Conservation (phyloP, 53 echinoderm and acorn worm genomes). For the Paracentrotus lividus region DNA sequence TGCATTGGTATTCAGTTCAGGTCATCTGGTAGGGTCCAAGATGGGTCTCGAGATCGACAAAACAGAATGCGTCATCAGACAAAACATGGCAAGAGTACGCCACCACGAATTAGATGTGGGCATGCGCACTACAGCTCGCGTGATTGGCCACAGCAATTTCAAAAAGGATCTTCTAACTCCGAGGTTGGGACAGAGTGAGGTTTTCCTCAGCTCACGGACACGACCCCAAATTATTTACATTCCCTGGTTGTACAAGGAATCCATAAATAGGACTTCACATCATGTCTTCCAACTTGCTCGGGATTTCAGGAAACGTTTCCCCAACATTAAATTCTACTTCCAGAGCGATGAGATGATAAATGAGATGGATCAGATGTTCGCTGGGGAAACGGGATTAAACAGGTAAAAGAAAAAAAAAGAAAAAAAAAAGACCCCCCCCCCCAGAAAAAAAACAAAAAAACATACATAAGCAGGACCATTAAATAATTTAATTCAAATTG, state of each 20-base stretch:
- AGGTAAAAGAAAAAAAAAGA: slow-evolving; percentile 56
- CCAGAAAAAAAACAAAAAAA: background rate
- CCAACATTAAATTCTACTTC: slow-evolving; percentile 72
- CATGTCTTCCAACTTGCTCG: slow-evolving; percentile 53
- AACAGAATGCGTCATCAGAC: slow-evolving; percentile 81
- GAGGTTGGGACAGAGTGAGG: background rate
- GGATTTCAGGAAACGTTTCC: slow-evolving; percentile 61
- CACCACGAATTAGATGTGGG: slow-evolving; percentile 80
- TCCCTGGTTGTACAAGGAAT: slow-evolving; percentile 76
- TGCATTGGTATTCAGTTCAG: slow-evolving; percentile 83
- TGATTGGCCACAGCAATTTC: slow-evolving; percentile 87
- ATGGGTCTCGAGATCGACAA: slow-evolving; percentile 77
- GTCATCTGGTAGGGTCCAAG: slow-evolving; percentile 73
- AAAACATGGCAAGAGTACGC: slow-evolving; percentile 76
- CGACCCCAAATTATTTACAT: slow-evolving; percentile 69
- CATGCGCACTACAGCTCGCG: slow-evolving; percentile 80
- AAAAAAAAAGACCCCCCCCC: background rate
- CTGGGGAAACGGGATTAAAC: slow-evolving; percentile 77
- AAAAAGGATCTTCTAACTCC: background rate
- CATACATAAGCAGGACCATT: no score
- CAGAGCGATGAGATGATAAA: slow-evolving; percentile 70
- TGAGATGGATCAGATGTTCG: slow-evolving; percentile 75
- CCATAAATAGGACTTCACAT: slow-evolving; percentile 70
- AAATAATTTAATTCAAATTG: no score
- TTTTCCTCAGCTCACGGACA: slow-evolving; percentile 59